Evolutionary conservation across 2,888 invertebrate genomes (phyloP), one percentile per base, ranked within the genome.

Genomic region (Eulithis prunata): DNA sequence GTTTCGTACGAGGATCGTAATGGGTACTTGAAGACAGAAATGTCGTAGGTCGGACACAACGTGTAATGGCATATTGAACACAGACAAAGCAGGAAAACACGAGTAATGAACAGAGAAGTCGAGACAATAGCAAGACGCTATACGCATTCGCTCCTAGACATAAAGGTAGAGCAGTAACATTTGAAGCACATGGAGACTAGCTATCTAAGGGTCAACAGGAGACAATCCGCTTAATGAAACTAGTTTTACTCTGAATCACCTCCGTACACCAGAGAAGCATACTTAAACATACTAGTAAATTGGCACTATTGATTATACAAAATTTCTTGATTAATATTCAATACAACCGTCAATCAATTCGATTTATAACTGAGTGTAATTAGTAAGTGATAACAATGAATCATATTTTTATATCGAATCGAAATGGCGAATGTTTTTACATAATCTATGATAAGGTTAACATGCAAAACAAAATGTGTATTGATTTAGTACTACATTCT

Each of bases 151-250:
- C 73, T 76, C 68, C 72, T 71, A 74, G 71, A 72, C 70, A 77
- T 62, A 66, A 69, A 75, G 60, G 71, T 68, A 63, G 71, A 75
- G 64, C 58, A 58, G 66, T 62, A 38, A 59, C 64, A 72, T 71
- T 61, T 66, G 64, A 72, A 64, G 76, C 77, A 77, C 74, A 77
- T 83, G 82, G 64, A 71, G 62, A 79, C 76, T 77, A 41, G 76
- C 78, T 85, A 84, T 83, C 81, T 80, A 77, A 70, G 74, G 77
- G 75, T 69, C 75, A 81, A 79, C 81, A 82, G 76, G 76, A 84
- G 78, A 83, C 79, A 73, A 72, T 56, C 53, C 66, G 76, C 64
- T 78, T 72, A 80, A 86, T 85, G 81, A 80, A 83, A 66, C 53
- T 62, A 70, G 73, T 70, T 66, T 62, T 54, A 60, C 52, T 66